A percentile compares a stretch with the other conserved stretches of the same genome.
phyloP scores from a whole-genome alignment of 1,140 invertebrate genomes.

The Trichonephila clavipes region DNA sequence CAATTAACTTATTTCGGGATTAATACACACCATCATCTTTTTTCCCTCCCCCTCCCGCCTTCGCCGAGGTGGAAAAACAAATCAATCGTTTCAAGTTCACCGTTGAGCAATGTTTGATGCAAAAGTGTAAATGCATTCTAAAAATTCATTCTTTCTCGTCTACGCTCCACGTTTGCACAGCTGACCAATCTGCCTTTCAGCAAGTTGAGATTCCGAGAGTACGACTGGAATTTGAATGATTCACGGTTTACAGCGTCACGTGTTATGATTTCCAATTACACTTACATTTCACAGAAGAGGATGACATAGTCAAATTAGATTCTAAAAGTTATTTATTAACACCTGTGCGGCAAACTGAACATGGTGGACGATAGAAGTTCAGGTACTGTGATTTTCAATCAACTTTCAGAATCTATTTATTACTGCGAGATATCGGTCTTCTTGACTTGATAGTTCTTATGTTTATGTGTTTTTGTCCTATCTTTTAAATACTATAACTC shows the following conservation, averaged over 20 bases:
- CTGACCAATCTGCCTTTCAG: neutral
- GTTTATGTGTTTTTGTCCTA: no score
- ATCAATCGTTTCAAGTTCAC: neutral
- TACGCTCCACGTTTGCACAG: neutral
- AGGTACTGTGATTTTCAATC: neutral
- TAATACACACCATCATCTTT: neutral
- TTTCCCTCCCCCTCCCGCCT: neutral
- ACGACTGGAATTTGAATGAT: constrained; percentile 7
- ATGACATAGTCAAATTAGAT: constrained; percentile 14
- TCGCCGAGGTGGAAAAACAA: neutral
- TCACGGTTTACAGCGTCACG: constrained; percentile 20
- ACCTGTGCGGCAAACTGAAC: neutral
- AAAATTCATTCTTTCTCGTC: neutral
- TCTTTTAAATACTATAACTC: no score
- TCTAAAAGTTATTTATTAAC: neutral
- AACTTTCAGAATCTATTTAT: neutral
- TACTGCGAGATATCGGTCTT: no score
- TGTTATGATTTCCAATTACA: neutral
- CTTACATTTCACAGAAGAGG: neutral
- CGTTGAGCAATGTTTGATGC: neutral
- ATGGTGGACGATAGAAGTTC: neutral
- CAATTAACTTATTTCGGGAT: neutral
- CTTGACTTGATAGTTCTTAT: no score
- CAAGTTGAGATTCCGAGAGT: neutral
- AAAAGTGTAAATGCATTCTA: constrained; percentile 4